phyloP scores from a whole-genome alignment of 2,113 vertebrate species.

The Sisor rabdophorus region DNA sequence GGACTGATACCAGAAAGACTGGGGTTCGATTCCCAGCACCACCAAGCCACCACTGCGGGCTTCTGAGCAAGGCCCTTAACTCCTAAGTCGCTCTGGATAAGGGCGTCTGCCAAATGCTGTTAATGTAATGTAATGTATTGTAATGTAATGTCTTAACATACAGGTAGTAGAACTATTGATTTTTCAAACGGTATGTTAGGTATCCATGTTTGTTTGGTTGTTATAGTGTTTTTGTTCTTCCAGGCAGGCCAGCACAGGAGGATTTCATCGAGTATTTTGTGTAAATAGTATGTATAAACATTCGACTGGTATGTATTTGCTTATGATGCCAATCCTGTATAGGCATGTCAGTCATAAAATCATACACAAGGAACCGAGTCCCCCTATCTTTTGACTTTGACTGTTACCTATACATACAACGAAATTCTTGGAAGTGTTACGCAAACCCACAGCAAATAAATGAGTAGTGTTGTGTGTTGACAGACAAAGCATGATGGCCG shows the following conservation, averaged over 20 bases:
- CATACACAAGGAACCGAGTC: neutral
- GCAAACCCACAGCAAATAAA: neutral
- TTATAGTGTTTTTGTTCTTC: neutral
- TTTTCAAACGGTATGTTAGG: neutral
- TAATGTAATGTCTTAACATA: neutral
- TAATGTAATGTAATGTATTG: neutral
- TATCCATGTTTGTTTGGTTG: neutral
- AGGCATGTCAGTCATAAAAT: neutral
- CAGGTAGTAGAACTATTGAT: neutral
- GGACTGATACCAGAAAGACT: too few relatives aligned
- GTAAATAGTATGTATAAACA: conserved; percentile 18
- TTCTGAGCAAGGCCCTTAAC: too few relatives aligned
- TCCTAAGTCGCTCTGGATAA: too few relatives aligned
- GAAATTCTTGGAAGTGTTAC: neutral
- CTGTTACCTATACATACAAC: neutral
- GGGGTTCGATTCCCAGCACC: too few relatives aligned
- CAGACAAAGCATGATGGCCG: neutral
- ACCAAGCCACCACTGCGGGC: too few relatives aligned
- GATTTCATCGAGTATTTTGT: conserved; percentile 2
- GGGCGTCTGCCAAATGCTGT: too few relatives aligned
- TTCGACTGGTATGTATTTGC: neutral
- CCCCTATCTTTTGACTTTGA: neutral
- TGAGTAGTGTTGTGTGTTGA: neutral
- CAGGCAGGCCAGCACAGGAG: conserved; percentile 4
- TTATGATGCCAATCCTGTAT: neutral